phyloP scores from a whole-genome alignment of 2,797 vertebrate species.

The Uromys caudimaculatus region DNA sequence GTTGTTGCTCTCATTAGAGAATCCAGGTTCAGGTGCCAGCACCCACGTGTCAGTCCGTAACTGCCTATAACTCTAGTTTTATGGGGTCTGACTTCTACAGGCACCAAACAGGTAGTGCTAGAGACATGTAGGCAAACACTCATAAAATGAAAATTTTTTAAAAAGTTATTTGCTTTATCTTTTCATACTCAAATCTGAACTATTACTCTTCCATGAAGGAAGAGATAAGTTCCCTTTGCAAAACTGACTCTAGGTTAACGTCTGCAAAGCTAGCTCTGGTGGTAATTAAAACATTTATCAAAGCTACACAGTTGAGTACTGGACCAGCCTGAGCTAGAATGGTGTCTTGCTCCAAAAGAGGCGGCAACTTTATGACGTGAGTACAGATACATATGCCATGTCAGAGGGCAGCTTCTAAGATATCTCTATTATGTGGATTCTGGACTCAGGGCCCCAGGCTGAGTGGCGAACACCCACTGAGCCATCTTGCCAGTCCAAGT shows the following conservation, averaged over 20 bases:
- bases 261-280: constrained; percentile 59
- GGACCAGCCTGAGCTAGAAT: background rate
- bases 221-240: constrained; percentile 39
- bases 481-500: background rate
- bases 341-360: background rate
- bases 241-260: constrained; percentile 61
- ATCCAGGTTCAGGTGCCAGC: background rate
- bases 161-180: background rate
- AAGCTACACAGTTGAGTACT: background rate
- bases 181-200: background rate
- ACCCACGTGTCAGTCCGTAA: background rate
- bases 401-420: background rate
- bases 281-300: constrained; percentile 69
- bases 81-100: background rate
- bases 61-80: background rate
- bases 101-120: background rate
- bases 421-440: background rate
- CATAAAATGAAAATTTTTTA: background rate
- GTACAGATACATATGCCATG: background rate
- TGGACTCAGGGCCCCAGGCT: background rate
- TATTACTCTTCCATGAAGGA: background rate
- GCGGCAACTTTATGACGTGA: background rate
- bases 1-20: background rate
- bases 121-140: background rate
- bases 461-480: background rate